Evolutionary conservation across 2,888 invertebrate genomes (phyloP), one percentile per base, ranked within the genome.

Genomic region (Lordiphosa andalusiaca): DNA sequence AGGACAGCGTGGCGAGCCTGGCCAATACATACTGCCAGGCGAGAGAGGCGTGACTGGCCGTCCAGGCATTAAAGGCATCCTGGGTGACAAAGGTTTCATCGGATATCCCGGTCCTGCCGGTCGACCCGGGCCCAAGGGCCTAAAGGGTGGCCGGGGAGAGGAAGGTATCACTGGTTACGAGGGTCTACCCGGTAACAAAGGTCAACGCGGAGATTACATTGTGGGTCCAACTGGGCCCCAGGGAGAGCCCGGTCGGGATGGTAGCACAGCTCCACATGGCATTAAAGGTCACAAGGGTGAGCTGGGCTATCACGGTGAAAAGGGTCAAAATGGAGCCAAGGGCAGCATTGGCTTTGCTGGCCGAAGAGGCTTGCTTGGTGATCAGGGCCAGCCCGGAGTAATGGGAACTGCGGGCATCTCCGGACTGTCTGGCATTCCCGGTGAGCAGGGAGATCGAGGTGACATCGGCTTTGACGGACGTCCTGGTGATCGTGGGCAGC

Each of bases 121-220:
- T 0, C 69, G 61, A 19, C 86, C 87, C 10, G 92, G 92, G 10
- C 46, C 58, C 30, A 89, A 90, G 51, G 95, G 95, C 19, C 77
- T 84, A n/a, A 91, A 92, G 46, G 95, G 94, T 46, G 38, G 7
- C 0, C 73, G 57, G 0, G 94, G 94, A 23, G 90, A 91, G 50
- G 76, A 87, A 25, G 94, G 94, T 7, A 89, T 90, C 3, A 90
- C 89, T 30, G 94, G 94, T 23, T 76, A 88, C 2, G 88, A 88
- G 74, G 94, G 94, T 30, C 78, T 92, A 41, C 90, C 92, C 30
- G 95, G 93, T 4, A 87, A 83, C 60, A 89, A 88, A 56, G 90
- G 90, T 23, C 82, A 89, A 40, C 80, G 83, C 3, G 91, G 91
- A 19, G 90, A 91, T 36, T 74, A 77, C 36, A 25, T 86, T 5